These are phyloP conservation scores for Chrysopa pallens DNA, from an alignment of 1,140 invertebrate species.

Conservation along the genomic window DNA sequence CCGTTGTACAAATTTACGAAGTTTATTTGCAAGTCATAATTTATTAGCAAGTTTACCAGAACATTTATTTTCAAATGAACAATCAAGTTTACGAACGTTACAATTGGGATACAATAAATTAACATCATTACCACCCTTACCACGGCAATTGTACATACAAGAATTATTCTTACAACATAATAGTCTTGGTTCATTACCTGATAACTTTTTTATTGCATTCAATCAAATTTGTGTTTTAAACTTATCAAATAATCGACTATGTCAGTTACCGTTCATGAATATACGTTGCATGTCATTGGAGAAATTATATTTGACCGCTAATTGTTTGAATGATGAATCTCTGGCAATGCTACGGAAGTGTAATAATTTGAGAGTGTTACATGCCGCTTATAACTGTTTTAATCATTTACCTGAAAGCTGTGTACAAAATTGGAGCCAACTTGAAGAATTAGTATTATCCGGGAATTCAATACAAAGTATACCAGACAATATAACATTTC, in stretches of 20 bases:
- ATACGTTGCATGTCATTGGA: conserved; percentile 37
- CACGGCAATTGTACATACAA: conserved; percentile 44
- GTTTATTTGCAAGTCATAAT: conserved; percentile 59
- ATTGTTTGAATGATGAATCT: conserved; percentile 54
- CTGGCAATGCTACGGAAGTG: conserved; percentile 39
- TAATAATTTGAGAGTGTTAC: conserved; percentile 43
- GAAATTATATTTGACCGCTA: conserved; percentile 55
- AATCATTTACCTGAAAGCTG: conserved; percentile 55
- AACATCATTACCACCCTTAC: conserved; percentile 45
- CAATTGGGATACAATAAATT: conserved; percentile 60
- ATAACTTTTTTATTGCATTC: conserved; percentile 55
- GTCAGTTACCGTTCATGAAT: conserved; percentile 40
- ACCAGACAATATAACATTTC: conserved; percentile 52
- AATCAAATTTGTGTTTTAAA: conserved; percentile 53
- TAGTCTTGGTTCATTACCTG: conserved; percentile 47
- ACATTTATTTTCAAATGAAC: conserved; percentile 51
- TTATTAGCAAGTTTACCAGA: conserved; percentile 45
- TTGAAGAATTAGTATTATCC: conserved; percentile 66
- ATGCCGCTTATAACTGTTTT: conserved; percentile 62
- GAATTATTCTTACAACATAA: conserved; percentile 62
- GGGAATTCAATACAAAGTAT: conserved; percentile 61
- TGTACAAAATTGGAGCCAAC: conserved; percentile 50
- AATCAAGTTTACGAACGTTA: conserved; percentile 44
- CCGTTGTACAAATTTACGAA: conserved; percentile 49
- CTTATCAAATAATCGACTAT: conserved; percentile 57